Evolutionary conservation across 2,888 invertebrate genomes (phyloP), one percentile per base, ranked within the genome.

Genomic region (Lissocephala sabroskyi): DNA sequence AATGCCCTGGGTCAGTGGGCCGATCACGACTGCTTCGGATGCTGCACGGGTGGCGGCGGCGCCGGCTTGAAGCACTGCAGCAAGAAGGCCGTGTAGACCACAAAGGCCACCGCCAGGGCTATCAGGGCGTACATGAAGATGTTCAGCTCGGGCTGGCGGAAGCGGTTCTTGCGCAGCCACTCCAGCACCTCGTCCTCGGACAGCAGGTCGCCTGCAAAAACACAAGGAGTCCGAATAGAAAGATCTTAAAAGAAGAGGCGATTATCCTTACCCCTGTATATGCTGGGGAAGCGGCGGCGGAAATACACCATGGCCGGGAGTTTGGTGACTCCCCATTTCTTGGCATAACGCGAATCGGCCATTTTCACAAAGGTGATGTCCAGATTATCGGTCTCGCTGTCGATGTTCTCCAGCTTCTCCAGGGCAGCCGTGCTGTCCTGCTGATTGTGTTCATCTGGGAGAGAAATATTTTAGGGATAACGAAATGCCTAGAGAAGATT

Each of bases 301-400:
- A 96, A 96, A 84, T 95, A 96, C 2, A 96, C 96, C 62, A 96
- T 91, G 1, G 96, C 93, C 9, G 96, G 96, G 54, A 96, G 86
- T 81, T 94, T 93, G 1, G 93, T 94, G 11, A 96, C 95, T 16
- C 96, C 96, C 93, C 96, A 96, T 85, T 96, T 96, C 45, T 94
- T 89, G 10, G 96, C 96, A 81, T 96, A 96, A 32, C 95, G 88
- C 0, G 93, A 89, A 82, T 96, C 96, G 48, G 93, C 91, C 92
- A 97, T 96, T 85, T 96, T 96, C 0, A 96, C 96, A 82, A 97
- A 96, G 1, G 95, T 95, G 59, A 97, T 96, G 79, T 96, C 96
- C 79, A 97, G 87, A 83, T 95, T 95, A 80, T 96, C 96, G 0
- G 95, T 95, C 85, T 97, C 97, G 67, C 95, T 94, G 79, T 98